phyloP scores from a whole-genome alignment of 2,113 vertebrate genomes.

The Hydrolagus affinis region DNA sequence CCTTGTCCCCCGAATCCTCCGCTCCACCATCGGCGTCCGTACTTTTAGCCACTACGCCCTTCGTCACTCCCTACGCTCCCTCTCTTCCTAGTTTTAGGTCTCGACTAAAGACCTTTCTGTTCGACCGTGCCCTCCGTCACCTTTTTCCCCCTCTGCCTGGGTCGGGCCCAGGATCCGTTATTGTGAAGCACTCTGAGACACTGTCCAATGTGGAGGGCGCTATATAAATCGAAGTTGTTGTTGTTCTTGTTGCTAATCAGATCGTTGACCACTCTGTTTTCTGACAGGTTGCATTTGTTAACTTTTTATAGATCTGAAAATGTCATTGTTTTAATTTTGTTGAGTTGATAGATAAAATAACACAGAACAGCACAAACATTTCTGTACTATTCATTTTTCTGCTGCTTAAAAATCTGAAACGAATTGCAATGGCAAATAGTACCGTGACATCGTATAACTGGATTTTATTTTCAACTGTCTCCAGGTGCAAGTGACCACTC shows the following conservation, averaged over 20 bases:
- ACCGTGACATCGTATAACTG: background rate
- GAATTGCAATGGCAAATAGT: background rate
- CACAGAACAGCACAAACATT: background rate
- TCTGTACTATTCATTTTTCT: background rate
- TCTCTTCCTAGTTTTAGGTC: too few species aligned
- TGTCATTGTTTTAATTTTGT: background rate
- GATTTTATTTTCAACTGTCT: background rate
- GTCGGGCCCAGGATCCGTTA: too few species aligned
- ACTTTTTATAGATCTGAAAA: background rate
- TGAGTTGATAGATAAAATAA: background rate
- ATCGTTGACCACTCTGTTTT: background rate
- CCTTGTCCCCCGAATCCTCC: too few species aligned
- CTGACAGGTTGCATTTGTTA: background rate
- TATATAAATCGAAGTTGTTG: too few species aligned
- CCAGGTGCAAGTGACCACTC: slow-evolving; percentile 86
- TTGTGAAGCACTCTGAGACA: too few species aligned
- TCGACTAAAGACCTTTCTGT: too few species aligned
- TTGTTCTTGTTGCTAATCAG: too few species aligned
- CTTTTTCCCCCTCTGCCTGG: too few species aligned
- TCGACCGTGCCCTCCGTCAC: too few species aligned
- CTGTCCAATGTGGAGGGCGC: too few species aligned
- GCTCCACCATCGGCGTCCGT: too few species aligned
- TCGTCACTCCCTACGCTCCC: background rate
- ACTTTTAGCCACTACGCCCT: too few species aligned
- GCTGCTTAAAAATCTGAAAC: background rate